These are phyloP conservation scores for Dicyrtoma fusca DNA, from an alignment of 2,888 invertebrate genomes.

Conservation along the genomic window DNA sequence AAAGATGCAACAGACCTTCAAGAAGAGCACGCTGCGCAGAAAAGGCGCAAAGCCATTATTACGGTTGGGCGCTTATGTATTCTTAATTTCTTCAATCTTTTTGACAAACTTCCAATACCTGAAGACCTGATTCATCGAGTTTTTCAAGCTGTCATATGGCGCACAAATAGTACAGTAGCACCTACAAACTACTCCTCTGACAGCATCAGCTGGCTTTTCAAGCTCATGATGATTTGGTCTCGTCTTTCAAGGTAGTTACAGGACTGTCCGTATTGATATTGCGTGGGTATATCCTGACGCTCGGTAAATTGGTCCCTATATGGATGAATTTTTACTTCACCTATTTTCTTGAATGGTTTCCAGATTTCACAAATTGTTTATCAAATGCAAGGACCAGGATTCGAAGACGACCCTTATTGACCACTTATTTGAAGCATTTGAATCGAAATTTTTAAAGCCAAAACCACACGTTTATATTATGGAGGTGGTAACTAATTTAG, in stretches of 20 bases:
- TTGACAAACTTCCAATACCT: slow-evolving; percentile 14
- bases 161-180: too few relatives aligned
- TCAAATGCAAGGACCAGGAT: slow-evolving; percentile 15
- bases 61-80: slow-evolving; percentile 15
- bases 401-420: not conserved
- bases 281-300: too few relatives aligned
- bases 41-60: slow-evolving; percentile 20
- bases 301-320: too few relatives aligned
- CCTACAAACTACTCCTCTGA: slow-evolving; percentile 19
- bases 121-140: slow-evolving; percentile 18
- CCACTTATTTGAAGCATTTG: slow-evolving; percentile 18
- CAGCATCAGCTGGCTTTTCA: slow-evolving; percentile 33
- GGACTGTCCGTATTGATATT: too few relatives aligned
- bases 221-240: slow-evolving; percentile 37
- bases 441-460: slow-evolving; percentile 21
- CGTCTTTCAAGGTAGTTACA: slow-evolving; percentile 17
- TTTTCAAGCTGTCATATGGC: slow-evolving; percentile 26
- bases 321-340: too few relatives aligned
- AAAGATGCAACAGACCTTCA: not conserved
- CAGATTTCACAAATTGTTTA: slow-evolving; percentile 28
- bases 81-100: slow-evolving; percentile 27
- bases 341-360: too few relatives aligned
- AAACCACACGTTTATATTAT: slow-evolving; percentile 16
- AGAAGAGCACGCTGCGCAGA: not conserved
- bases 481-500: slow-evolving; percentile 24